Percentiles rank a stretch among this genome's conserved stretches.
phyloP scores from a whole-genome alignment of 2,113 vertebrate species.

The Festucalex cinctus region DNA sequence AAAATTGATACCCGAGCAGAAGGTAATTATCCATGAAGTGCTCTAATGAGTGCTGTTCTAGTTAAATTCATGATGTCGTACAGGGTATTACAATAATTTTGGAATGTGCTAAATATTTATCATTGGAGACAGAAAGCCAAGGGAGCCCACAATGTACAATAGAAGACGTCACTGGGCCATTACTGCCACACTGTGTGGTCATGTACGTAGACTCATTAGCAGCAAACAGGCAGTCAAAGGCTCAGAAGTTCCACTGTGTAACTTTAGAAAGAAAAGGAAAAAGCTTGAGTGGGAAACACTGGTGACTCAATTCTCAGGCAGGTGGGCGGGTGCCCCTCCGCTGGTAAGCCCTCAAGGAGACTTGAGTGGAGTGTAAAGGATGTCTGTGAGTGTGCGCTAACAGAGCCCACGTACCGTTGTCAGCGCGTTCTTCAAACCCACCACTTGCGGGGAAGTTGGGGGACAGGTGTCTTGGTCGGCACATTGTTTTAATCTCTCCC shows the following conservation, averaged over 20 bases:
- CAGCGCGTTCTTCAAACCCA: constrained; percentile 88
- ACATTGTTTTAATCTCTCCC: constrained; percentile 84
- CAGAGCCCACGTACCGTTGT: constrained; percentile 74
- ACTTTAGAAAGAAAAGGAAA: constrained; percentile 21
- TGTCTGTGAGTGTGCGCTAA: constrained; percentile 3
- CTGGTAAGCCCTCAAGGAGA: constrained; percentile 33
- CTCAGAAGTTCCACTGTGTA: neutral
- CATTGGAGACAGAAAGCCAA: constrained; percentile 8
- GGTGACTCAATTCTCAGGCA: constrained; percentile 14
- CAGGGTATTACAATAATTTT: neutral
- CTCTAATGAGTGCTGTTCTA: neutral
- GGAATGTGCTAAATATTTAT: neutral
- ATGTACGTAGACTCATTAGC: constrained; percentile 21
- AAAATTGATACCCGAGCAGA: neutral
- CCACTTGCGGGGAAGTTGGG: constrained; percentile 82
- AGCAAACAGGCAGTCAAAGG: constrained; percentile 4
- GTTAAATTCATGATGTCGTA: neutral
- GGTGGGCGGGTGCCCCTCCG: constrained; percentile 33
- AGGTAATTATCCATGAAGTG: neutral
- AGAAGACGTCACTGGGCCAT: constrained; percentile 13
- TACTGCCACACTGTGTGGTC: constrained; percentile 11
- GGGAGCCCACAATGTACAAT: neutral
- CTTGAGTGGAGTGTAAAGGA: constrained; percentile 12
- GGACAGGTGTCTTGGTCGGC: constrained; percentile 81
- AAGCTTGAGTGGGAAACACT: constrained; percentile 31